Conservation (phyloP, 2,797 vertebrate species). For the Falco peregrinus region DNA sequence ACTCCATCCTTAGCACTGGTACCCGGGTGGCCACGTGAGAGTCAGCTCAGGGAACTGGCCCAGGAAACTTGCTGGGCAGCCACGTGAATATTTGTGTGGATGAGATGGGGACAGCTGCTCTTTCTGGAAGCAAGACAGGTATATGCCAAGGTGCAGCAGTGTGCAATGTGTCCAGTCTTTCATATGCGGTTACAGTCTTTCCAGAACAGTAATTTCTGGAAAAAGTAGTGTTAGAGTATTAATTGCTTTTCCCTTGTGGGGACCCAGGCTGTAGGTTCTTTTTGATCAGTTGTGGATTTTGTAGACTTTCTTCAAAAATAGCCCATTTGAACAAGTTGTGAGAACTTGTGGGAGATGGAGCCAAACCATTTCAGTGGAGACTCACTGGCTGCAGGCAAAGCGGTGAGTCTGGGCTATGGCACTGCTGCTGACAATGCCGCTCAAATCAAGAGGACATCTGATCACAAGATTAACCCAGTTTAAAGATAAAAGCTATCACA, state of each 20-base stretch:
- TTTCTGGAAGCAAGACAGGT: not conserved
- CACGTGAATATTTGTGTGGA: not conserved
- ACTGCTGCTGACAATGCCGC: not conserved
- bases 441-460: not conserved
- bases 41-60: not conserved
- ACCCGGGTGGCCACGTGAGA: not conserved
- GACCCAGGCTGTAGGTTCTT: not conserved
- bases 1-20: not conserved
- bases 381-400: not conserved
- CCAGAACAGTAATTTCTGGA: not conserved
- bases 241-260: not conserved
- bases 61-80: not conserved
- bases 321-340: accelerated
- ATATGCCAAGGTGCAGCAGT: accelerated
- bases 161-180: not conserved
- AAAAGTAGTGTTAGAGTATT: not conserved
- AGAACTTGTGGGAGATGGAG: not conserved
- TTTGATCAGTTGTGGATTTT: accelerated
- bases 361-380: not conserved
- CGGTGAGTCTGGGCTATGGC: not conserved
- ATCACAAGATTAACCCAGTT: not conserved
- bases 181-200: not conserved
- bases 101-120: not conserved
- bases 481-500: not conserved
- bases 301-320: not conserved